Conservation (phyloP, 2,888 invertebrate genomes). For the Micoletzkya japonica region DNA sequence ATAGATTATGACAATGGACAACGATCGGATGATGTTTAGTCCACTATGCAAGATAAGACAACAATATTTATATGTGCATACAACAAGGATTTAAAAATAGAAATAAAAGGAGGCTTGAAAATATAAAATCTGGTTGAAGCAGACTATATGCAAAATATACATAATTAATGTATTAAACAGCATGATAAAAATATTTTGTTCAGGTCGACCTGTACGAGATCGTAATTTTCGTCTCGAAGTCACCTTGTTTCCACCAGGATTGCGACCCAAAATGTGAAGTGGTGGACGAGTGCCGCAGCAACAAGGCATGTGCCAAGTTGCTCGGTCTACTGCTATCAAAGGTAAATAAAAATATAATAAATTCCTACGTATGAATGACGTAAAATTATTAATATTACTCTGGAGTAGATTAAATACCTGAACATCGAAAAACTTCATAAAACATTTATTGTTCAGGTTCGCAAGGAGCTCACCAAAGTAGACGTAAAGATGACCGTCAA, state of each 20-base stretch:
- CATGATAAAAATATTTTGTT: conserved; percentile 18
- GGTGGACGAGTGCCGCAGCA: conserved; percentile 63
- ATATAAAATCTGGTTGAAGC: too few relatives aligned
- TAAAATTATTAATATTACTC: background rate
- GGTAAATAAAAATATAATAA: conserved; percentile 29
- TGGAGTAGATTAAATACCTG: too few relatives aligned
- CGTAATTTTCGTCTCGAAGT: conserved; percentile 63
- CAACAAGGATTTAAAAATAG: too few relatives aligned
- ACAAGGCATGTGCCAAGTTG: conserved; percentile 63
- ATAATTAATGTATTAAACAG: background rate
- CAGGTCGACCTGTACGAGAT: conserved; percentile 63
- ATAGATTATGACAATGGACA: too few relatives aligned
- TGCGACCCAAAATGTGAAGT: conserved; percentile 64
- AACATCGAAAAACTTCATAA: too few relatives aligned
- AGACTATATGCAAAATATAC: too few relatives aligned
- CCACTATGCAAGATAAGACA: too few relatives aligned
- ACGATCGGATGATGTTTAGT: too few relatives aligned
- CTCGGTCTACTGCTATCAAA: conserved; percentile 61
- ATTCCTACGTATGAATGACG: too few relatives aligned
- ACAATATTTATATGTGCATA: too few relatives aligned
- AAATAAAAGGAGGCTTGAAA: too few relatives aligned
- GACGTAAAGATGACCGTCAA: conserved; percentile 64
- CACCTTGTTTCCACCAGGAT: conserved; percentile 64
- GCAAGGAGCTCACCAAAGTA: conserved; percentile 63
- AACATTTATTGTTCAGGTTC: conserved; percentile 42